Evolutionary conservation across 2,113 vertebrate genomes (phyloP).

Genomic region (Nipponia nippon): DNA sequence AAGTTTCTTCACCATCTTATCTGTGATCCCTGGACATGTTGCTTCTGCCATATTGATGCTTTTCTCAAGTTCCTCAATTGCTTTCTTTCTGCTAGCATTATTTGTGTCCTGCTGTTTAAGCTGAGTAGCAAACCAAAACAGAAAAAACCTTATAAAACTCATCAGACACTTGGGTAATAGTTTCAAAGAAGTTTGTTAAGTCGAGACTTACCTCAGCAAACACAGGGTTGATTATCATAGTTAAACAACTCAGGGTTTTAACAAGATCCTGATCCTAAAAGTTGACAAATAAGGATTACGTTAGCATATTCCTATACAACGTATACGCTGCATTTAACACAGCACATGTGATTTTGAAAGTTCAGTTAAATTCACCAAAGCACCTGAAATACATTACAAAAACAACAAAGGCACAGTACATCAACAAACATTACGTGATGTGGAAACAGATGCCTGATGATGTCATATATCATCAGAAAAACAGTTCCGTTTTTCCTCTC

Average conservation of each 20-base stretch:
- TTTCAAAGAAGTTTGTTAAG: not conserved
- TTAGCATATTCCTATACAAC: not conserved
- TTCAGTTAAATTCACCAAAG: not conserved
- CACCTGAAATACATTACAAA: not conserved
- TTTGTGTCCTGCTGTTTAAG: slow-evolving; percentile 92
- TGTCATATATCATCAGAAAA: not conserved
- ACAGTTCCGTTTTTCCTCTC: not conserved
- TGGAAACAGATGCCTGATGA: not conserved
- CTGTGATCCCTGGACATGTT: slow-evolving; percentile 90
- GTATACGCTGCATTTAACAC: not conserved
- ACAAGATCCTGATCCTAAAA: slow-evolving; percentile 84
- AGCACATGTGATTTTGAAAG: not conserved
- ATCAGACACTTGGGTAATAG: not conserved
- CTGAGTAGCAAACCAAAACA: slow-evolving; percentile 58
- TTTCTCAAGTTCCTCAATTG: slow-evolving; percentile 91
- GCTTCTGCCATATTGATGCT: slow-evolving; percentile 90
- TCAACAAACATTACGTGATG: fast-evolving
- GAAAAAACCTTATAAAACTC: not conserved
- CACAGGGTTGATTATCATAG: slow-evolving; percentile 88
- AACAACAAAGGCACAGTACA: not conserved
- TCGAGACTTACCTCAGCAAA: slow-evolving; percentile 86
- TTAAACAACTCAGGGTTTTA: slow-evolving; percentile 84
- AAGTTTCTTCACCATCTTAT: slow-evolving; percentile 94
- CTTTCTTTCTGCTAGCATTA: slow-evolving; percentile 80
- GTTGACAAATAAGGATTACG: not conserved